A percentile compares a stretch with the other conserved stretches of the same genome.
These are phyloP conservation scores for Gopherus evgoodei DNA, from an alignment of 2,113 vertebrate species.

Conservation along the genomic window DNA sequence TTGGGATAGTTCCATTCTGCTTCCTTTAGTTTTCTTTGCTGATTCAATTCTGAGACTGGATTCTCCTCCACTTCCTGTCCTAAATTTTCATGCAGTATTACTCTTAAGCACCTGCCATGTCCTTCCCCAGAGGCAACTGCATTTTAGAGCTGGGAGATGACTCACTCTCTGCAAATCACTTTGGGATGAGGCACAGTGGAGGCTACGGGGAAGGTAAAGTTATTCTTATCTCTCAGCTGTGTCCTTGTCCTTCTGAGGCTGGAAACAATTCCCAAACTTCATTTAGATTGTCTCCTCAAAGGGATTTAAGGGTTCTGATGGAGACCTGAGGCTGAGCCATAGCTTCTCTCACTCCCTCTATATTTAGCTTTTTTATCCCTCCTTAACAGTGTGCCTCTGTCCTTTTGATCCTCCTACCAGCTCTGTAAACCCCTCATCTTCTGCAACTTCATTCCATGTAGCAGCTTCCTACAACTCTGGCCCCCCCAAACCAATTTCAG, in stretches of 20 bases:
- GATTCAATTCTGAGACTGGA: background rate
- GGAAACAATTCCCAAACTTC: conserved; percentile 58
- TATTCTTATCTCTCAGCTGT: conserved; percentile 31
- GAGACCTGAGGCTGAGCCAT: conserved; percentile 51
- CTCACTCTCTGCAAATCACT: background rate
- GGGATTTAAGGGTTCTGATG: conserved; percentile 58
- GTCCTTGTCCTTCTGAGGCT: conserved; percentile 48
- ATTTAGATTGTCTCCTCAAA: conserved; percentile 48
- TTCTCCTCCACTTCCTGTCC: background rate
- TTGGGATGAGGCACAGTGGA: fast-evolving
- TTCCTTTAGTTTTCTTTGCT: background rate
- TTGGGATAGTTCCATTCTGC: background rate
- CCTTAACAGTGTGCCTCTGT: background rate
- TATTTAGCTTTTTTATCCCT: conserved; percentile 73
- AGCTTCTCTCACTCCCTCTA: conserved; percentile 59
- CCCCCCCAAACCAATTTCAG: background rate
- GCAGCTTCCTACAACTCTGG: background rate
- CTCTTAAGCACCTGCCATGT: background rate
- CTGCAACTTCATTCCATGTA: background rate
- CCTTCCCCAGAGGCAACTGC: conserved; percentile 3
- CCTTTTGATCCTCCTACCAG: background rate
- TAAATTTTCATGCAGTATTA: conserved; percentile 21
- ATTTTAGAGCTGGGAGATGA: fast-evolving
- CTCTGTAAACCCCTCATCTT: background rate
- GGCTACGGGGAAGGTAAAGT: background rate